phyloP scores from a whole-genome alignment of 2,888 invertebrate species.

The Pristionchus fissidentatus region DNA sequence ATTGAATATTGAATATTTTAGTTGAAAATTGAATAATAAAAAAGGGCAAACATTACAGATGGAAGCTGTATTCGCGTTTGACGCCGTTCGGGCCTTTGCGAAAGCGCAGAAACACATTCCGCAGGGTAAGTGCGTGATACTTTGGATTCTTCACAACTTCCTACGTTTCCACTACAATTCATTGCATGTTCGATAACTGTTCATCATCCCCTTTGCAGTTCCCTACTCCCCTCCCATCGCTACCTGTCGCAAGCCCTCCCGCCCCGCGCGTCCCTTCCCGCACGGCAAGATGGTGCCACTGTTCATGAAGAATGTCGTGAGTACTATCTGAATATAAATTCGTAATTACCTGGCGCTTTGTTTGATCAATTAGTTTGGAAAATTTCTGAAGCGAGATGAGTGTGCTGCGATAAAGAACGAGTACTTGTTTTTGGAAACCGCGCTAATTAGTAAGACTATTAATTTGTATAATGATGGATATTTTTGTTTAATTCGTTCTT shows the following conservation, averaged over 20 bases:
- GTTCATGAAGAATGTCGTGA: slow-evolving; percentile 59
- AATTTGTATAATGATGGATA: too few species aligned
- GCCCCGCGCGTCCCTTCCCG: slow-evolving; percentile 64
- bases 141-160: neutral
- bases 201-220: neutral
- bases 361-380: too few species aligned
- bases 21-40: neutral
- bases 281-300: slow-evolving; percentile 64
- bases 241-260: slow-evolving; percentile 64
- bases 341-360: too few species aligned
- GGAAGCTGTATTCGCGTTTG: slow-evolving; percentile 67
- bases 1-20: neutral
- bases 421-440: too few species aligned
- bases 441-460: too few species aligned
- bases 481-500: neutral
- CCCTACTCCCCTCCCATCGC: neutral
- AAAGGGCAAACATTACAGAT: slow-evolving; percentile 50
- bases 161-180: neutral
- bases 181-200: too few species aligned
- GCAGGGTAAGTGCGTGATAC: neutral
- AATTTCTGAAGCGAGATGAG: too few species aligned
- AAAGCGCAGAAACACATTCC: slow-evolving; percentile 49
- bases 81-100: slow-evolving; percentile 67
- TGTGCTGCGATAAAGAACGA: too few species aligned
- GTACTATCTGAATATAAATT: too few species aligned